Base-by-base conservation (phyloP, 2,113 vertebrate genomes). In the Campylomormyrus numenius region DNA sequence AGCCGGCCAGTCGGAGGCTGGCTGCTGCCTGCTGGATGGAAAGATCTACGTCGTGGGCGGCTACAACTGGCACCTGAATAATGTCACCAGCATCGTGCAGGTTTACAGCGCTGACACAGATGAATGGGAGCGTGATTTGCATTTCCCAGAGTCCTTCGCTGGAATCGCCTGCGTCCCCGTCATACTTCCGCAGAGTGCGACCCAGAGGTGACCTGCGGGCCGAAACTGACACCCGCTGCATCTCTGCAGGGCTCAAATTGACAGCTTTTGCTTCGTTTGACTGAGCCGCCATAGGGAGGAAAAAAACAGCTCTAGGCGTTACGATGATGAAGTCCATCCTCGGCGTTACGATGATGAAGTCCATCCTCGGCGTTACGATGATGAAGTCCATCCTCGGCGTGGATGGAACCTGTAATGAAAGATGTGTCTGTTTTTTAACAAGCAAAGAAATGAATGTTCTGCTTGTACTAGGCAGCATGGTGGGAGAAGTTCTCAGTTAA, bases 51-150 rank as follows among this genome's bases (percentile, higher is more conserved):
- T 99, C 0, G 96, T 99, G 0, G 98, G 98, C 0, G 98, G 98
- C 8, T 99, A 99, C 95, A 99, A 98, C 85, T 99, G 98, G 98
- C 98, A 98, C 85, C 95, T 99, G 42, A 99, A 99, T 95, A 99
- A 99, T 0, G 98, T 99, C 0, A 99, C 98, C 0, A 98, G 98
- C 95, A 97, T 99, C 0, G 97, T 99, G 89, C 98, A 99, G 93
- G 98, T 99, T 52, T 99, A 99, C 87, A 99, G 99, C 95, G 97
- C 96, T 0, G 98, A 98, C 88, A 97, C 96, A 0, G 98, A 99
- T 0, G 97, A 99, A 91, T 99, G 98, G 98, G 98, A 99, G 92
- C 96, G 98, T 11, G 98, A 99, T 94, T 90, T 99, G n/a, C 98
- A 99, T 91, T 99, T 99, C 90, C 98, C 98, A 0, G 98, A 99